Conservation (phyloP, 2,797 vertebrate species). For the Muscicapa comitata region DNA sequence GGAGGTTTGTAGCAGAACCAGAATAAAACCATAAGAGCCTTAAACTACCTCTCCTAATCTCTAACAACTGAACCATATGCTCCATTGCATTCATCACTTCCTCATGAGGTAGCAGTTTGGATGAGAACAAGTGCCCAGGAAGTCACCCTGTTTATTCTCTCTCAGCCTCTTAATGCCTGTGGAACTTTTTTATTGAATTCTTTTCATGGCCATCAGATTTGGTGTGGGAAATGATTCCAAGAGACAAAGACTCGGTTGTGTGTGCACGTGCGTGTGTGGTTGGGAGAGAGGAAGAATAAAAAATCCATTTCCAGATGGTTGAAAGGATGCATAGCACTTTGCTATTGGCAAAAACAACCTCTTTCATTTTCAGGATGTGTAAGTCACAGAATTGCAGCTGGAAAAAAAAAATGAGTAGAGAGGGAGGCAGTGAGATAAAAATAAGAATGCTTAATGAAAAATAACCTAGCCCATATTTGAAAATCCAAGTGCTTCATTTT, state of each 20-base stretch:
- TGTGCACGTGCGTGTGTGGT: constrained; percentile 1
- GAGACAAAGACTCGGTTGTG: constrained; percentile 44
- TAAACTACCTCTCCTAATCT: background rate
- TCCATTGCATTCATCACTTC: constrained; percentile 39
- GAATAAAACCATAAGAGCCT: background rate
- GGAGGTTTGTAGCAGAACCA: background rate
- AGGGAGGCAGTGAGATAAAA: background rate
- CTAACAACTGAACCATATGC: background rate
- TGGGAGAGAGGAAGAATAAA: constrained; percentile 54
- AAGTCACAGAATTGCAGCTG: constrained; percentile 64
- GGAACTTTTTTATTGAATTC: constrained; percentile 31
- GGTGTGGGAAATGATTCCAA: constrained; percentile 26
- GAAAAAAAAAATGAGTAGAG: constrained; percentile 39
- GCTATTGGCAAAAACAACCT: constrained; percentile 69
- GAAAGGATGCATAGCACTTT: constrained; percentile 56
- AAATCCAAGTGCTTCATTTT: background rate
- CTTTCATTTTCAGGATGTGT: constrained; percentile 62
- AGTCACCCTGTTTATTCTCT: background rate
- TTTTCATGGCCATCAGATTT: constrained; percentile 20
- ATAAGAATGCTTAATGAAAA: background rate
- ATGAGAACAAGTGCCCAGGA: constrained; percentile 35
- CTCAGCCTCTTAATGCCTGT: background rate
- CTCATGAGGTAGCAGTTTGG: constrained; percentile 31
- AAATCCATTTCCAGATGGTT: constrained; percentile 63
- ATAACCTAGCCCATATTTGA: background rate